Percentiles rank a stretch among this genome's conserved stretches.
phyloP scores from a whole-genome alignment of 2,888 invertebrate genomes.

The Archips xylosteana region DNA sequence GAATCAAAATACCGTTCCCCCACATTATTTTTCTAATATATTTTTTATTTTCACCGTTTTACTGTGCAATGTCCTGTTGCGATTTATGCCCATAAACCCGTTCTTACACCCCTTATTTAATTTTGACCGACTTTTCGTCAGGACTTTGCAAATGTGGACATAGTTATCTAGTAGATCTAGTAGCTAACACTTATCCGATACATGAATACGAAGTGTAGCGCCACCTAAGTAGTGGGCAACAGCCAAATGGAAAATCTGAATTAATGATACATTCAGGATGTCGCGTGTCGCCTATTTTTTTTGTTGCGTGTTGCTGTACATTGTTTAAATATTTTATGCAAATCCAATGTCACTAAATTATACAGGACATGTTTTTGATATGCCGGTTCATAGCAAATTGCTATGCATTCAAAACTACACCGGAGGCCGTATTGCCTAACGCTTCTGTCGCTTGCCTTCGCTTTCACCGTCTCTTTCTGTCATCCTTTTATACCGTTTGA shows the following conservation, averaged over 20 bases:
- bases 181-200: background rate
- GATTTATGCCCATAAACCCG: too few relatives aligned
- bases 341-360: conserved; percentile 5
- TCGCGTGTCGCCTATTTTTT: conserved; percentile 18
- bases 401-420: background rate
- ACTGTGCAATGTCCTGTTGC: too few relatives aligned
- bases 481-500: too few relatives aligned
- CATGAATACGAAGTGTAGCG: background rate
- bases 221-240: background rate
- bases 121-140: too few relatives aligned
- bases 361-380: conserved; percentile 2
- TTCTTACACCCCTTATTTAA: too few relatives aligned
- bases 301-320: conserved; percentile 8
- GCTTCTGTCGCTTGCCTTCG: too few relatives aligned
- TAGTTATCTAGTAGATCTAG: background rate
- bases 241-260: background rate
- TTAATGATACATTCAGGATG: background rate
- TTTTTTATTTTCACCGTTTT: too few relatives aligned
- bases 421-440: too few relatives aligned
- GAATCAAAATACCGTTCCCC: too few relatives aligned
- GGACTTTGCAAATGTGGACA: too few relatives aligned
- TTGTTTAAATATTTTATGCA: conserved; percentile 8
- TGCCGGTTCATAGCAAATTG: conserved; percentile 5
- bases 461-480: too few relatives aligned
- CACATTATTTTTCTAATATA: too few relatives aligned